These are phyloP conservation scores for Hafferia zeledoni DNA, from an alignment of 2,797 vertebrate species.

Conservation along the genomic window DNA sequence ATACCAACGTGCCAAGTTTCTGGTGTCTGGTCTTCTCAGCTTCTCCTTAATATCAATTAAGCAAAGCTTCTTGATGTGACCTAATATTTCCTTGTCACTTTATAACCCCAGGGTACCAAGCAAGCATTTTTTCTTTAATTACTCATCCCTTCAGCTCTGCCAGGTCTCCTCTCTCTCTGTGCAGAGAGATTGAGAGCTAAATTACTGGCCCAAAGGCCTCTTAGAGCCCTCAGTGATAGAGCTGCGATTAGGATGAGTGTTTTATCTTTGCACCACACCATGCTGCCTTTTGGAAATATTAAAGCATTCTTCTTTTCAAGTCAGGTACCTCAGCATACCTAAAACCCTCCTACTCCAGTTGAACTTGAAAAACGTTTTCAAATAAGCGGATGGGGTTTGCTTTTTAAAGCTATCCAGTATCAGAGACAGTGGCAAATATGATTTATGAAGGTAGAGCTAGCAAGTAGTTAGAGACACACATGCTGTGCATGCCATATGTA, in stretches of 20 bases:
- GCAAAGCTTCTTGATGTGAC: not conserved
- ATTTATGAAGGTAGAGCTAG: constrained; percentile 57
- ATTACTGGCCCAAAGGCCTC: not conserved
- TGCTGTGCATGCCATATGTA: constrained; percentile 51
- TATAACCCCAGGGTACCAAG: not conserved
- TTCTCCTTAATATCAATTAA: not conserved
- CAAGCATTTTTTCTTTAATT: constrained; percentile 3
- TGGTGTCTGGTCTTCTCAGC: not conserved
- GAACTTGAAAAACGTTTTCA: constrained; percentile 10
- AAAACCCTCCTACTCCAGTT: not conserved
- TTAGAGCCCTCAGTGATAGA: not conserved
- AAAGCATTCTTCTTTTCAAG: not conserved
- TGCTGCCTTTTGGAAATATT: not conserved
- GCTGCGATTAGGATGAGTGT: not conserved
- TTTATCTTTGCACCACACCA: not conserved
- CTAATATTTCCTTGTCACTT: not conserved
- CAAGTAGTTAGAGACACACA: constrained; percentile 52
- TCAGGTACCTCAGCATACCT: not conserved
- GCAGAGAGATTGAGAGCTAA: not conserved
- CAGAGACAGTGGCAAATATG: constrained; percentile 30
- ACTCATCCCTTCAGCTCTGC: not conserved
- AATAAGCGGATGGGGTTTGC: not conserved
- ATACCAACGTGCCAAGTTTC: not conserved
- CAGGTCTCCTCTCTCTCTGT: not conserved
- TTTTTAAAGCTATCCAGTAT: constrained; percentile 13